Conservation (phyloP, 2,888 invertebrate genomes). For the Oscheius sp. region DNA sequence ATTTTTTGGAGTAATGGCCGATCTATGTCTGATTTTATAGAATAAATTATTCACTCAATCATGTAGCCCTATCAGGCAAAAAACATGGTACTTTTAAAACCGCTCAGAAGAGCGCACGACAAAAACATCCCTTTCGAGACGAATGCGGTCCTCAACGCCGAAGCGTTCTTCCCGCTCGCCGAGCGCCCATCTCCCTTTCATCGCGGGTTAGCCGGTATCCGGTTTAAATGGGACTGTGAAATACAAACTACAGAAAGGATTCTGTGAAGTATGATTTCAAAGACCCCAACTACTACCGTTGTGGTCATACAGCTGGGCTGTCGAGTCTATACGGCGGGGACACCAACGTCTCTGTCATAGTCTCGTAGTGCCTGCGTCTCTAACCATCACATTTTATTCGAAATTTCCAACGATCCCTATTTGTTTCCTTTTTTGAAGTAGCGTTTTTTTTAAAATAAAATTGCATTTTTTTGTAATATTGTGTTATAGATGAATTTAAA, state of each 20-base stretch:
- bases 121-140: constrained; percentile 9
- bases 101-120: constrained; percentile 24
- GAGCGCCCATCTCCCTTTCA: constrained; percentile 18
- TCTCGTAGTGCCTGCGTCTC: too few relatives aligned
- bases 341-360: too few relatives aligned
- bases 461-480: too few relatives aligned
- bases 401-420: too few relatives aligned
- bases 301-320: background rate
- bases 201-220: constrained; percentile 5
- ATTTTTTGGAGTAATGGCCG: too few relatives aligned
- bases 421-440: background rate
- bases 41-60: too few relatives aligned
- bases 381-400: background rate
- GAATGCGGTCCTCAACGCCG: constrained; percentile 25
- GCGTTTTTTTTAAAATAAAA: too few relatives aligned
- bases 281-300: background rate
- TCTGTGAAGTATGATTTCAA: constrained; percentile 23
- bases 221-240: constrained; percentile 21
- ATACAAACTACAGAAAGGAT: constrained; percentile 24
- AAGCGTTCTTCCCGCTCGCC: constrained; percentile 29
- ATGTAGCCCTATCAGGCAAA: too few relatives aligned
- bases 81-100: too few relatives aligned
- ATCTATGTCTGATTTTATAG: too few relatives aligned
- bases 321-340: background rate
- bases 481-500: too few relatives aligned